Conservation (phyloP, 2,797 vertebrate species). For the Cephalopachus bancanus region DNA sequence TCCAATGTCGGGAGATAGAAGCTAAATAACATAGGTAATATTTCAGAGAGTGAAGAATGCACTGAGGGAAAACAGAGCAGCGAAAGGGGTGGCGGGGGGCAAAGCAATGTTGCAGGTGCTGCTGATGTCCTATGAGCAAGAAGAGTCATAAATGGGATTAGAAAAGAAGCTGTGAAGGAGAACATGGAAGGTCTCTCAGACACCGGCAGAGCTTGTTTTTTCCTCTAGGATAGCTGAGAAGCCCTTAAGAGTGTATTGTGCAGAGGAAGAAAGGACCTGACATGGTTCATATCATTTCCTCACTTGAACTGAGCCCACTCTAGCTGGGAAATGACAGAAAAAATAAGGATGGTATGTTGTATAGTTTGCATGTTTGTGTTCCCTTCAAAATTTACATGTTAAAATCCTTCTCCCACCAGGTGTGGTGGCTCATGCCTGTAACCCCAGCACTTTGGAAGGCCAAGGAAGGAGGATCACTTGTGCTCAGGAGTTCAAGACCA, state of each 20-base stretch:
- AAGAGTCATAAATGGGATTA: too few species aligned
- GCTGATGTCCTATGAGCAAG: too few species aligned
- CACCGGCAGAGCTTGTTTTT: background rate
- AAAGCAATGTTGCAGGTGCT: background rate
- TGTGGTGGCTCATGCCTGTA: too few species aligned
- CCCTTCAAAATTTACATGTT: background rate
- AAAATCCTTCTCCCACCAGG: too few species aligned
- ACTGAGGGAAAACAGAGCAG: background rate
- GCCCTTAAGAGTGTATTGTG: background rate
- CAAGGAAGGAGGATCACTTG: too few species aligned
- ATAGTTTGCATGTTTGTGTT: fast-evolving
- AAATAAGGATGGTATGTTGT: fast-evolving
- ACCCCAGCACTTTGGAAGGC: too few species aligned
- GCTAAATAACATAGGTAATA: background rate
- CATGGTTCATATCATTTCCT: background rate
- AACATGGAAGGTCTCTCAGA: background rate
- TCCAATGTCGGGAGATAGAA: background rate
- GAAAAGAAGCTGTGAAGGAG: background rate
- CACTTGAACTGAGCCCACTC: background rate
- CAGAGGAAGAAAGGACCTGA: background rate
- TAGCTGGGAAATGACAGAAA: background rate
- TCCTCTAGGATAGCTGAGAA: background rate
- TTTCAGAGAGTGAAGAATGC: background rate
- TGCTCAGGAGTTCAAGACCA: too few species aligned
- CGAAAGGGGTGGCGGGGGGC: background rate